Evolutionary conservation across 37 sponge, comb jelly and placozoan species (phyloP).

Genomic region (Oscarella lobularis): DNA sequence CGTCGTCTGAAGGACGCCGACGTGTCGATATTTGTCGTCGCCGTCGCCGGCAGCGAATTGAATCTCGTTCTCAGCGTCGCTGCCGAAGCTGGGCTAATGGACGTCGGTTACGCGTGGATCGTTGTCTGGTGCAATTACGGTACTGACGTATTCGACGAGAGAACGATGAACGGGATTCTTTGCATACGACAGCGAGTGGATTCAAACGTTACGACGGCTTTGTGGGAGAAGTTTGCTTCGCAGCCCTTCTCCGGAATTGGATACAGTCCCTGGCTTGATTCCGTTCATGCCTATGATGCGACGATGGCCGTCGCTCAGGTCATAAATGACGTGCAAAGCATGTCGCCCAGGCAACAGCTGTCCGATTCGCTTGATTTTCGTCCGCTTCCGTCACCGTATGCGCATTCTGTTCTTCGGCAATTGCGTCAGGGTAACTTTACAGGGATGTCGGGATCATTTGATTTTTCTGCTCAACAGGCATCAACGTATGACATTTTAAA

Average conservation of each 20-base stretch:
- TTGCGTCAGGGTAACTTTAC: too few relatives aligned
- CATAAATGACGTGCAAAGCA: too few relatives aligned
- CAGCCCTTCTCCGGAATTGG: not conserved
- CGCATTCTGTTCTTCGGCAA: too few relatives aligned
- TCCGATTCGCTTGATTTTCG: too few relatives aligned
- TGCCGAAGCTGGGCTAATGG: not conserved
- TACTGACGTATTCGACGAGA: not conserved
- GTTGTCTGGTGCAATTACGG: not conserved
- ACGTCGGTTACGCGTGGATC: not conserved
- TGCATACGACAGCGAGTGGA: not conserved
- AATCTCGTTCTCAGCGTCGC: not conserved
- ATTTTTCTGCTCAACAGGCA: too few relatives aligned
- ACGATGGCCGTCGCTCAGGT: not conserved
- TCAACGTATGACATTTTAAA: not conserved
- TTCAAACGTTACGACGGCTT: not conserved
- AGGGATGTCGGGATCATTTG: too few relatives aligned
- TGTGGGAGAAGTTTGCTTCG: not conserved
- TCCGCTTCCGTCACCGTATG: too few relatives aligned
- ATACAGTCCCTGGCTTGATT: not conserved
- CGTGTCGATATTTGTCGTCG: not conserved
- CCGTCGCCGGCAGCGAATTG: not conserved
- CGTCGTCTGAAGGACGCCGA: not conserved
- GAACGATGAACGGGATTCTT: not conserved
- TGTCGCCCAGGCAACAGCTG: too few relatives aligned
- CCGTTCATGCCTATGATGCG: not conserved